A percentile compares a stretch with the other conserved stretches of the same genome.
These are phyloP conservation scores for Campoletis sonorensis DNA, from an alignment of 1,140 invertebrate species.

Conservation along the genomic window DNA sequence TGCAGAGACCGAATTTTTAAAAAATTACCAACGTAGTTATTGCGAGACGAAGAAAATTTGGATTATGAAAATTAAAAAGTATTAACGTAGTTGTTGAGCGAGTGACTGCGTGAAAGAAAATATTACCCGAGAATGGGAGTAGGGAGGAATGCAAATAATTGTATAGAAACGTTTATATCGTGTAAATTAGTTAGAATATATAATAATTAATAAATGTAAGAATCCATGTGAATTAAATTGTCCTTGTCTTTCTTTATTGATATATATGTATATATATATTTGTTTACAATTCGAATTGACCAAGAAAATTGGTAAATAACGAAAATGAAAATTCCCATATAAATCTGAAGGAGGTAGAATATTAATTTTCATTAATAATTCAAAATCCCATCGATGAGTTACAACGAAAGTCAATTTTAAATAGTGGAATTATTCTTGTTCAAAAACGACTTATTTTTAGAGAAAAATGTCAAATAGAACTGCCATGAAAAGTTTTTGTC, in stretches of 20 bases:
- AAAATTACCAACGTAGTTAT: constrained; percentile 41
- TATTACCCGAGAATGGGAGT: constrained; percentile 19
- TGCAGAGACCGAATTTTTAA: constrained; percentile 73
- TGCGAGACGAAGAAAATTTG: background rate
- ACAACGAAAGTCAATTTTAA: too few species aligned
- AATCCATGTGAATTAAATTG: background rate
- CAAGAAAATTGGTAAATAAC: background rate
- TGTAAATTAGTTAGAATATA: constrained; percentile 29
- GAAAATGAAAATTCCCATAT: background rate
- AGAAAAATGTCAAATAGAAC: too few species aligned
- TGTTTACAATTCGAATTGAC: background rate
- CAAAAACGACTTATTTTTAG: too few species aligned
- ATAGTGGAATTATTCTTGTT: too few species aligned
- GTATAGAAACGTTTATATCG: constrained; percentile 47
- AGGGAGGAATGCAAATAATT: constrained; percentile 44
- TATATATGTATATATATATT: background rate
- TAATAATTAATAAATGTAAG: background rate
- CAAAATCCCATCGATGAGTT: too few species aligned
- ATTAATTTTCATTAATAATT: too few species aligned
- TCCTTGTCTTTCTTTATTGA: constrained; percentile 10
- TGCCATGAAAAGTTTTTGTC: too few species aligned
- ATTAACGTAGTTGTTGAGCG: constrained; percentile 36
- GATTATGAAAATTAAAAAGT: constrained; percentile 26
- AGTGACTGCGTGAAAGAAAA: background rate
- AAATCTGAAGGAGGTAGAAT: too few species aligned